Conservation (phyloP, 1,140 invertebrate species). For the Orchestia grillus region DNA sequence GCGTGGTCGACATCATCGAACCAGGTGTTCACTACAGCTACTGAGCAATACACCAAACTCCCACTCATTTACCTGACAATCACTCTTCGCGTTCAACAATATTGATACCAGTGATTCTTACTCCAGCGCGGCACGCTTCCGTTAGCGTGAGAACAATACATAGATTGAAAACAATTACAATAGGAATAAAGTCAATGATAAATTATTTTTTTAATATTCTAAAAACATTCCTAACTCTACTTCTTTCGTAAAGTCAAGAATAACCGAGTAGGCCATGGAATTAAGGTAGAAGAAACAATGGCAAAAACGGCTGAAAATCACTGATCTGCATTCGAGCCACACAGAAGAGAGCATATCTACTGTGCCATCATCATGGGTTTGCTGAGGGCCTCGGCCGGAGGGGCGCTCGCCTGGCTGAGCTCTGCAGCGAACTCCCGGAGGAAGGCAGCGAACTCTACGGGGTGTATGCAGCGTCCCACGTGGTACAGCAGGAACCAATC, state of each 20-base stretch:
- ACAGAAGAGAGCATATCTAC: not conserved
- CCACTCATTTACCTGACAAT: not conserved
- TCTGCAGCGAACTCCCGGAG: constrained; percentile 68
- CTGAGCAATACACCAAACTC: not conserved
- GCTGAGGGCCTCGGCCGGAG: constrained; percentile 2
- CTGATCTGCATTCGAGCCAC: not conserved
- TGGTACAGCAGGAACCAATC: constrained; percentile 89
- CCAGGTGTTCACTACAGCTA: not conserved
- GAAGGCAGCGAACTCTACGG: constrained; percentile 78
- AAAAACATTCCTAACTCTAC: not conserved
- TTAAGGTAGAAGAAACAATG: not conserved
- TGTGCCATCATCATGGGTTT: constrained; percentile 23
- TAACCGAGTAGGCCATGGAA: not conserved
- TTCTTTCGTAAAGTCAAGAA: not conserved
- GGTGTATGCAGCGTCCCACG: constrained; percentile 83
- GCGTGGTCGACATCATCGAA: not conserved
- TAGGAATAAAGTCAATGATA: not conserved
- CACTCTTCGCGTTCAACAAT: not conserved
- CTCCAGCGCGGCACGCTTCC: not conserved
- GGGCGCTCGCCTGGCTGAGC: constrained; percentile 37
- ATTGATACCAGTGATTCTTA: not conserved
- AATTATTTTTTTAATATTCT: not conserved
- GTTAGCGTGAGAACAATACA: not conserved
- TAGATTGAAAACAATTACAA: not conserved
- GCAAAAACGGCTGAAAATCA: not conserved